A percentile compares a stretch with the other conserved stretches of the same genome.
phyloP scores from a whole-genome alignment of 2,888 invertebrate genomes.

The Rutpela maculata region DNA sequence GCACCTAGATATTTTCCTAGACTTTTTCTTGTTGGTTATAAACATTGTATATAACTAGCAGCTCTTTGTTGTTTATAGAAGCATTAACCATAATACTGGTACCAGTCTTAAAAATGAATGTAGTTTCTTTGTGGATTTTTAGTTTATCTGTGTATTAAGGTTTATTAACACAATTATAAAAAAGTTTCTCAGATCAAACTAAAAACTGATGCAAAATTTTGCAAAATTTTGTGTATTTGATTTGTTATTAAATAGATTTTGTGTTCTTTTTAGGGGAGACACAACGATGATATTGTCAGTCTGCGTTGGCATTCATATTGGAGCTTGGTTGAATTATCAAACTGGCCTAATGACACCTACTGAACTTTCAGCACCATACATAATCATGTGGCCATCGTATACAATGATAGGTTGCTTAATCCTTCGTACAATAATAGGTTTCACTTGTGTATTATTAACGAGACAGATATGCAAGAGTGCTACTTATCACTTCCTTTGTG shows the following conservation, averaged over 20 bases:
- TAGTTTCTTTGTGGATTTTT: too few relatives aligned
- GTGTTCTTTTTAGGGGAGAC: conserved; percentile 82
- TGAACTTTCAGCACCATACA: conserved; percentile 80
- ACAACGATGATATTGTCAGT: conserved; percentile 92
- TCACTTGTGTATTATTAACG: conserved; percentile 83
- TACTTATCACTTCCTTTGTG: conserved; percentile 83
- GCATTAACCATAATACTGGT: too few relatives aligned
- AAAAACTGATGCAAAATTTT: too few relatives aligned
- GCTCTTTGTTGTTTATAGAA: too few relatives aligned
- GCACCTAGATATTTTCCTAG: too few relatives aligned
- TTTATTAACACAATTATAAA: too few relatives aligned
- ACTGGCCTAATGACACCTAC: conserved; percentile 81
- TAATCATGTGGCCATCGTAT: conserved; percentile 86
- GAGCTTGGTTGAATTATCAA: conserved; percentile 91
- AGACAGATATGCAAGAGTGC: conserved; percentile 82
- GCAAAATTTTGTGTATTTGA: not conserved
- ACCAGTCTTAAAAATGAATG: too few relatives aligned
- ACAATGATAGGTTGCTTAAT: conserved; percentile 82
- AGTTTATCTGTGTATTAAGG: too few relatives aligned
- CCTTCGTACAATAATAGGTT: conserved; percentile 85
- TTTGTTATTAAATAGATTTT: not conserved
- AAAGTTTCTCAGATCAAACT: too few relatives aligned
- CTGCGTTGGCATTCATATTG: conserved; percentile 85
- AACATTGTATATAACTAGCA: too few relatives aligned
- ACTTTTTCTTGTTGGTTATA: too few relatives aligned